Evolutionary conservation across 2,113 vertebrate species (phyloP), one percentile per base, ranked within the genome.

Genomic region (Apeltes quadracus): DNA sequence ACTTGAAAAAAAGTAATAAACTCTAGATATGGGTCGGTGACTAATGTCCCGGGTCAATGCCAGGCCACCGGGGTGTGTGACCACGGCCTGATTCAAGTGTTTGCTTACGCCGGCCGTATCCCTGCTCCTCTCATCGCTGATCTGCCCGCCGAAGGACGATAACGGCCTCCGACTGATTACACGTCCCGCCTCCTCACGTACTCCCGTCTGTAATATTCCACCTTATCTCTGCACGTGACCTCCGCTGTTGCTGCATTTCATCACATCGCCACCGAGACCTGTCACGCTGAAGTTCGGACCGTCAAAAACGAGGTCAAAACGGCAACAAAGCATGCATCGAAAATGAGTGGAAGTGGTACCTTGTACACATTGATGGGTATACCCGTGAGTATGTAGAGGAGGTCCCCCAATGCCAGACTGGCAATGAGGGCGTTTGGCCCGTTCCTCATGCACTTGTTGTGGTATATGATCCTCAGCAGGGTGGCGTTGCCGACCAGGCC

Each of bases 391-490:
- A 99, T 98, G 82, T 98, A 98, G 89, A 99, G 96, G 36, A 99
- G 96, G 93, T 99, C 98, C 61, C 97, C 97, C 8, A 99, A 91
- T 1, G 98, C 98, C 88, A 99, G 92, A 56, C 98, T 99, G 87
- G 97, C 96, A 72, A 99, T 99, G 84, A 99, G 95, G 0, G 97
- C 96, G 1, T 99, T 99, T 3, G 98, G 98, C 74, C 98, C 98
- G 5, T 99, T 99, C 92, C 98, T 95, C 98, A 99, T 99, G 50
- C 97, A 98, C 91, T 99, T 99, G 92, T 99, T 96, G 90, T 98
- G 94, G 90, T 98, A 98, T 90, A 99, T 99, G 93, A 99, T 99
- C 94, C 95, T 95, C 78, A 99, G 93, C 78, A 99, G 94, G 25
- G 98, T 97, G 65, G 95, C 95, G 44, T 99, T 99, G 61, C 98